phyloP scores from a whole-genome alignment of 2,888 invertebrate species.

The Cryptops parisi region DNA sequence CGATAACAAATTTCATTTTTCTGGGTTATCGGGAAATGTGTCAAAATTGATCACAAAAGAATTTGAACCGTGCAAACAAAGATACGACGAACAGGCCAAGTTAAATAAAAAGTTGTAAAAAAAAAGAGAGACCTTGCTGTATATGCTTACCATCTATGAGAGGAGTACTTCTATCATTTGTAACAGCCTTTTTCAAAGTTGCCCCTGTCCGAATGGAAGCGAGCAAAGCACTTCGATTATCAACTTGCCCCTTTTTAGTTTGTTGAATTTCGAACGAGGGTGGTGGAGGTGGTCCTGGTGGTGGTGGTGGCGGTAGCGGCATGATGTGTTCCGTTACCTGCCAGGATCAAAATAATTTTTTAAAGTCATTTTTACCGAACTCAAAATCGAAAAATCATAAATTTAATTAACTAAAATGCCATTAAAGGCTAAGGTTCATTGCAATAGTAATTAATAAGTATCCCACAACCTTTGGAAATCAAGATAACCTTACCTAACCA shows the following conservation, averaged over 20 bases:
- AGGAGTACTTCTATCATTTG: conserved; percentile 82
- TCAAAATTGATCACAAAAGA: too few species aligned
- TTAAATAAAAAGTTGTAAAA: too few species aligned
- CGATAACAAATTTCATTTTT: too few species aligned
- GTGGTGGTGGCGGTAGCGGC: conserved; percentile 20
- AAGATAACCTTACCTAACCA: too few species aligned
- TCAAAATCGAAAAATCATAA: not conserved
- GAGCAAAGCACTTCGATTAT: conserved; percentile 49
- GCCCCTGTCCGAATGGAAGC: conserved; percentile 70
- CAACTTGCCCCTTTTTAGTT: conserved; percentile 34
- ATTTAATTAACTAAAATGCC: not conserved
- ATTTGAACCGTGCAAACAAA: too few species aligned
- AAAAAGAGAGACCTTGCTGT: too few species aligned
- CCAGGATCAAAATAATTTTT: not conserved
- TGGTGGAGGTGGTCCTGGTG: conserved; percentile 21
- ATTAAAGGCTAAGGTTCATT: too few species aligned
- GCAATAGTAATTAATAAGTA: too few species aligned
- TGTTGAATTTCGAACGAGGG: conserved; percentile 15
- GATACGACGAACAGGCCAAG: too few species aligned
- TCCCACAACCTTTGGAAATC: too few species aligned
- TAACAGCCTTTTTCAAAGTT: conserved; percentile 65
- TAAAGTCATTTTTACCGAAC: not conserved
- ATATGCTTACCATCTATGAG: conserved; percentile 47
- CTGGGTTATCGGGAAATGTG: too few species aligned
- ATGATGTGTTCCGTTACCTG: conserved; percentile 4